phyloP scores from a whole-genome alignment of 1,140 invertebrate genomes.

The Plectus sambesii region DNA sequence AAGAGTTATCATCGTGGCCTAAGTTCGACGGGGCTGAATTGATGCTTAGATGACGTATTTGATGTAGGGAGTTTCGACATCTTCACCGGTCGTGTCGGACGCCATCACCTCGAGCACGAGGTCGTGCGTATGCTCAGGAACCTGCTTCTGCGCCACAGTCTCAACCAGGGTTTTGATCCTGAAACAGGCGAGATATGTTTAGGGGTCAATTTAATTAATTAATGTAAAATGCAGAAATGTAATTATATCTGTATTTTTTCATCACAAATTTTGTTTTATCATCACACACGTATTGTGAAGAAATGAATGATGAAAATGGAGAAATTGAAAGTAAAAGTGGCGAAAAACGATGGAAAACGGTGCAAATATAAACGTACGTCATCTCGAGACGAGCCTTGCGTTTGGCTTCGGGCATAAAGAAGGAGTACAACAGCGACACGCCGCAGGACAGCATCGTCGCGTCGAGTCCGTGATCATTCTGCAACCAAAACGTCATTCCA shows the following conservation, averaged over 20 bases:
- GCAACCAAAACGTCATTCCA: constrained; percentile 19
- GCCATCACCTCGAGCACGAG: constrained; percentile 84
- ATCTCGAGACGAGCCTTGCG: constrained; percentile 70
- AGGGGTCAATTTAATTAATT: constrained; percentile 4
- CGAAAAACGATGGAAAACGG: constrained; percentile 6
- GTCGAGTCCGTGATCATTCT: constrained; percentile 71
- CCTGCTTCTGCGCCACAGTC: constrained; percentile 79
- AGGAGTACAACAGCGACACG: constrained; percentile 95
- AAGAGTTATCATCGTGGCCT: too few species aligned
- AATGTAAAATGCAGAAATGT: neutral
- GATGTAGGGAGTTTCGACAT: constrained; percentile 96
- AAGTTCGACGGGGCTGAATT: too few species aligned
- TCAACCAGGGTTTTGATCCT: constrained; percentile 82
- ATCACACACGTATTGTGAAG: neutral
- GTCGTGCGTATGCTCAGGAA: constrained; percentile 77
- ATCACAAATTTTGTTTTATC: neutral
- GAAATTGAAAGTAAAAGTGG: constrained; percentile 11
- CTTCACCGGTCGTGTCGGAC: constrained; percentile 72
- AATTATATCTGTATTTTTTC: neutral
- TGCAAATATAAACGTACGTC: constrained; percentile 47
- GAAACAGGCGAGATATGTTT: constrained; percentile 14
- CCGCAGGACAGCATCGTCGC: constrained; percentile 97
- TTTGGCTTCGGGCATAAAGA: constrained; percentile 88
- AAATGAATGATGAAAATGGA: too few species aligned
- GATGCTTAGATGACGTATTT: constrained; percentile 60